Conservation (phyloP, 2,113 vertebrate genomes). For the Dinomys branickii region DNA sequence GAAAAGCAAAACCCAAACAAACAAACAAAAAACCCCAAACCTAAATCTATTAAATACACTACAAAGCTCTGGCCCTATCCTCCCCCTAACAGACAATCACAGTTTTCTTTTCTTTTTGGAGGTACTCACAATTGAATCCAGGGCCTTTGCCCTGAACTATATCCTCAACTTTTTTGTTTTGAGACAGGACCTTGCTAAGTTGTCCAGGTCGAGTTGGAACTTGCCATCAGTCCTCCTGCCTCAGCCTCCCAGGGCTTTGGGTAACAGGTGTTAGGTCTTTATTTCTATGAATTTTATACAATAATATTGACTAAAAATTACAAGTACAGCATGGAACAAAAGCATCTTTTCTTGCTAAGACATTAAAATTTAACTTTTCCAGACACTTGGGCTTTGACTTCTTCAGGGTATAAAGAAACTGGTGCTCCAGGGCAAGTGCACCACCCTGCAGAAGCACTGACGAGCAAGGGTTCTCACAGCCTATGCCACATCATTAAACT, state of each 20-base stretch:
- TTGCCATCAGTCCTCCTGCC: not conserved
- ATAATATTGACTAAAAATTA: slow-evolving; percentile 42
- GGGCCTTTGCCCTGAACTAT: not conserved
- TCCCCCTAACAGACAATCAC: not conserved
- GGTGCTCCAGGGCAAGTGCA: not conserved
- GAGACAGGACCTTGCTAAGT: not conserved
- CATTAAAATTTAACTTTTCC: slow-evolving; percentile 22
- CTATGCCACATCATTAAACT: not conserved
- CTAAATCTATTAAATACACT: not conserved
- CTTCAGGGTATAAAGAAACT: not conserved
- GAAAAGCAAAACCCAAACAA: slow-evolving; percentile 22
- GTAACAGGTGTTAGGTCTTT: not conserved
- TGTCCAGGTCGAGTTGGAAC: not conserved
- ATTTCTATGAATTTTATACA: not conserved
- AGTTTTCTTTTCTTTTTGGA: not conserved
- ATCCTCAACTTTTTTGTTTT: not conserved
- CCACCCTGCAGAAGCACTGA: not conserved
- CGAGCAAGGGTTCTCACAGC: not conserved
- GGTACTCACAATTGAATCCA: not conserved
- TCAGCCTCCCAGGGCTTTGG: not conserved
- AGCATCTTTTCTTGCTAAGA: not conserved
- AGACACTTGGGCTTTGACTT: not conserved
- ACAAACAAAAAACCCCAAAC: not conserved
- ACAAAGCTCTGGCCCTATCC: not conserved
- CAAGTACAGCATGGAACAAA: not conserved